Evolutionary conservation across 2,797 vertebrate genomes (phyloP).

Genomic region (Ptychadena robeensis): DNA sequence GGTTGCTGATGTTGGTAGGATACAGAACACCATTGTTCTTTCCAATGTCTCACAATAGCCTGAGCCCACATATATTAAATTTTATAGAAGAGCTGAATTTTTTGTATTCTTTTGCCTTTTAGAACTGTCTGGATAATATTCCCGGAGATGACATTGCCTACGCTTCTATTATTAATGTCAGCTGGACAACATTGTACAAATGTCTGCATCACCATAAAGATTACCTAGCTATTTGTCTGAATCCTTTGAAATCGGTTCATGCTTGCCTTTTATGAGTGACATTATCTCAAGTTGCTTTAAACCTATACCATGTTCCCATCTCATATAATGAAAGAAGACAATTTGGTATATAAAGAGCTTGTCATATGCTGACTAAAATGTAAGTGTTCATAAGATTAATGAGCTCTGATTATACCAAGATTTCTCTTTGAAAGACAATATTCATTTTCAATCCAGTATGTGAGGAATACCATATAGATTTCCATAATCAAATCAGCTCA

Average conservation of each 20-base stretch:
- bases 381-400: neutral
- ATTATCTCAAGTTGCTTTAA: constrained; percentile 14
- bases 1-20: neutral
- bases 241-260: constrained; percentile 14
- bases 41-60: neutral
- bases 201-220: neutral
- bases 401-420: neutral
- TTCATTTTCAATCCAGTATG: neutral
- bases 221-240: neutral
- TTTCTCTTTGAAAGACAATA: constrained; percentile 4
- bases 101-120: neutral
- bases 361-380: neutral
- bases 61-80: neutral
- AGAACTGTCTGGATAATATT: neutral
- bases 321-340: neutral
- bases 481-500: neutral
- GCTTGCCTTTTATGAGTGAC: constrained; percentile 12
- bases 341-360: constrained; percentile 16
- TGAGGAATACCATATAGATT: neutral
- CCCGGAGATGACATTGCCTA: neutral
- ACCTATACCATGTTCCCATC: neutral
- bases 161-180: neutral
- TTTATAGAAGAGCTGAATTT: neutral
- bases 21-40: neutral
- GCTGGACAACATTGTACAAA: neutral